Evolutionary conservation across 2,888 invertebrate genomes (phyloP).

Genomic region (Sphaeridia pumilis): DNA sequence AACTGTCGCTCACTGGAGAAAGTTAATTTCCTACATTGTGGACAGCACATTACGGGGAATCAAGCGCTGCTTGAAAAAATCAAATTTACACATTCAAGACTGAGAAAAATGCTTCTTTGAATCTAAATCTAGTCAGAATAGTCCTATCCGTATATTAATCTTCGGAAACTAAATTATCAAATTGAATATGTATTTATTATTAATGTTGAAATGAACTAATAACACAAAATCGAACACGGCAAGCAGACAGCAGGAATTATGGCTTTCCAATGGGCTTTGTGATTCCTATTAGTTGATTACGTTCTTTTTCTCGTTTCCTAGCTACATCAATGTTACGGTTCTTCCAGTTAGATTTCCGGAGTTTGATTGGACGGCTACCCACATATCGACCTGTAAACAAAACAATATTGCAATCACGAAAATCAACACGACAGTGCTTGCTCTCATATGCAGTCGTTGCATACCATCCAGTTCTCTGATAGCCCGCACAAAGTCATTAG

Average conservation of each 20-base stretch:
- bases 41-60: conserved; percentile 15
- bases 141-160: too few species aligned
- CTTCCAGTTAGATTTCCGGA: conserved; percentile 93
- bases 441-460: conserved; percentile 36
- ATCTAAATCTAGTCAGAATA: too few species aligned
- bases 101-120: conserved; percentile 3
- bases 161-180: too few species aligned
- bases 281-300: conserved; percentile 28
- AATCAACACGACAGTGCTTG: too few species aligned
- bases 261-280: conserved; percentile 11
- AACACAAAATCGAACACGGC: too few species aligned
- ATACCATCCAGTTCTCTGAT: conserved; percentile 99
- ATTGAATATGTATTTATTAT: too few species aligned
- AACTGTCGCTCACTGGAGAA: conserved; percentile 16
- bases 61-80: conserved; percentile 7
- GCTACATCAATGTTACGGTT: conserved; percentile 85
- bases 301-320: conserved; percentile 90
- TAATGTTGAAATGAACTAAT: too few species aligned
- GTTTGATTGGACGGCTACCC: conserved; percentile 94
- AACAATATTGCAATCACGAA: not conserved
- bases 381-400: conserved; percentile 75
- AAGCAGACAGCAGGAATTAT: too few species aligned
- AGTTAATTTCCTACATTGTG: conserved; percentile 10
- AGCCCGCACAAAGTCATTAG: conserved; percentile 91
- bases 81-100: not conserved